These are phyloP conservation scores for Acleris laterana DNA, from an alignment of 2,888 invertebrate genomes.

Conservation along the genomic window DNA sequence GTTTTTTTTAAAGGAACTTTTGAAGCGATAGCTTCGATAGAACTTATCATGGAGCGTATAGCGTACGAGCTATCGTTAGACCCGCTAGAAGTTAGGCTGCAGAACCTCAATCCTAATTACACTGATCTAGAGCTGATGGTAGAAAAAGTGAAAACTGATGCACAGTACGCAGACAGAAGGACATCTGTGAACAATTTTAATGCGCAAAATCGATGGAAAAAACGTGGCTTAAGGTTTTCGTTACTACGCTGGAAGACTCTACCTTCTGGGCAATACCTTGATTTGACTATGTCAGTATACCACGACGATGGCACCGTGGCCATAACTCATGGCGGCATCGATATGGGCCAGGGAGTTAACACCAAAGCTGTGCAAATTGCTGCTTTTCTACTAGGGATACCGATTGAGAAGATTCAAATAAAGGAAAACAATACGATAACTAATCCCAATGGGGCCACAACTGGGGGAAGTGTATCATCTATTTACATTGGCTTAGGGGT, in stretches of 20 bases:
- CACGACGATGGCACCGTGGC: slow-evolving; percentile 85
- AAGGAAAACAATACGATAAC: slow-evolving; percentile 85
- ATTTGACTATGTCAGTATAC: slow-evolving; percentile 82
- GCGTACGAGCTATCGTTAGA: slow-evolving; percentile 74
- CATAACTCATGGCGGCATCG: slow-evolving; percentile 86
- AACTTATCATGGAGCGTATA: slow-evolving; percentile 86
- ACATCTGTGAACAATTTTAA: slow-evolving; percentile 79
- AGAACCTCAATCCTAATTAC: slow-evolving; percentile 62
- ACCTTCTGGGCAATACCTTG: slow-evolving; percentile 59
- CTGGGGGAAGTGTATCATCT: slow-evolving; percentile 88
- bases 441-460: slow-evolving; percentile 85
- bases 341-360: slow-evolving; percentile 89
- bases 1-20: slow-evolving; percentile 54
- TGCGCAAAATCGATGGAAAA: slow-evolving; percentile 87
- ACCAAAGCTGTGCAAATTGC: slow-evolving; percentile 88
- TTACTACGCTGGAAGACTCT: slow-evolving; percentile 83
- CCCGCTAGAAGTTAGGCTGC: slow-evolving; percentile 75
- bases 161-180: slow-evolving; percentile 76
- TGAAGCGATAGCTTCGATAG: slow-evolving; percentile 79
- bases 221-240: slow-evolving; percentile 86
- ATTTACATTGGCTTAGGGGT: slow-evolving; percentile 85
- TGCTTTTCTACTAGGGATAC: slow-evolving; percentile 86
- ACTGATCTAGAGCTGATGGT: slow-evolving; percentile 64
- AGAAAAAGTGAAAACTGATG: slow-evolving; percentile 74
- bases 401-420: slow-evolving; percentile 85